Conservation (phyloP, 1,140 invertebrate species). For the Pentalonia nigronervosa region DNA sequence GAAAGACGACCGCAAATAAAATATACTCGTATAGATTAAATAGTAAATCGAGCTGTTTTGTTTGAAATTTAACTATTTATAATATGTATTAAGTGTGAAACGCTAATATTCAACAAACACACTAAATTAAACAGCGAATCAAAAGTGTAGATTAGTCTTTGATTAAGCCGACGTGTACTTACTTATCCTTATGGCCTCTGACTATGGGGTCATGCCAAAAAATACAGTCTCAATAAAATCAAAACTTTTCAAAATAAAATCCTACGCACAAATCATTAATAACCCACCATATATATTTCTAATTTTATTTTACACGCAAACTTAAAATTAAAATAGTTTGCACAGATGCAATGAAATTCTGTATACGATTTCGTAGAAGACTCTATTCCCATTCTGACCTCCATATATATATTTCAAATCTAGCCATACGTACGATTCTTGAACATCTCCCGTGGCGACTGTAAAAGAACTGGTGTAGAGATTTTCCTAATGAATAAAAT, state of each 20-base stretch:
- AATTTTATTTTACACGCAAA: too few relatives aligned
- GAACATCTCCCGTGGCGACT: accelerated
- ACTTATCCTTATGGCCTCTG: too few relatives aligned
- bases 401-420: background rate
- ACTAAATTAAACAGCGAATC: too few relatives aligned
- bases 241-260: too few relatives aligned
- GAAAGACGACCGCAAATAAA: background rate
- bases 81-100: too few relatives aligned
- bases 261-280: background rate
- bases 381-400: background rate
- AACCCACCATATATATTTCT: too few relatives aligned
- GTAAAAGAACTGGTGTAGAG: background rate
- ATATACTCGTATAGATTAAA: background rate
- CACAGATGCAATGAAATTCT: background rate
- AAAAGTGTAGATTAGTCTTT: too few relatives aligned
- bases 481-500: background rate
- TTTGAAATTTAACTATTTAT: background rate
- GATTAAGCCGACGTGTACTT: too few relatives aligned
- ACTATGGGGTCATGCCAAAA: too few relatives aligned
- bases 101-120: too few relatives aligned
- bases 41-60: background rate
- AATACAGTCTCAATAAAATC: too few relatives aligned
- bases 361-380: background rate
- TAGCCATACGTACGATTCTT: background rate
- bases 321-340: background rate